Conservation (phyloP, 2,113 vertebrate genomes). For the Pseudorasbora parva region DNA sequence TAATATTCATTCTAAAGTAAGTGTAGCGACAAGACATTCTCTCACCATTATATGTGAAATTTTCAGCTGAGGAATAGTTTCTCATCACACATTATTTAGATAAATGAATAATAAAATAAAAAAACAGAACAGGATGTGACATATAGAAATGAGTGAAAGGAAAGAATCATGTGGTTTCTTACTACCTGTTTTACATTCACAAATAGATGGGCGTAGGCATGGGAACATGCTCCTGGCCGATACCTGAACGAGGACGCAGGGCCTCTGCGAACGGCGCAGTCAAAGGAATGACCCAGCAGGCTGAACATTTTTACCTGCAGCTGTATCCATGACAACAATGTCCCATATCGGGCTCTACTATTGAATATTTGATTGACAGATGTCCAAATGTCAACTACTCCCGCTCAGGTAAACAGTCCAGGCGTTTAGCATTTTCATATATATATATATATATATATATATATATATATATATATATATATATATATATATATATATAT, state of each 20-base stretch:
- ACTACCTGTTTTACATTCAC: constrained; percentile 38
- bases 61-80: not conserved
- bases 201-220: constrained; percentile 38
- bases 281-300: constrained; percentile 70
- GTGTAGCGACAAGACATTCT: not conserved
- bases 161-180: constrained; percentile 53
- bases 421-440: not conserved
- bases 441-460: too few species aligned
- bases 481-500: too few species aligned
- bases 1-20: not conserved
- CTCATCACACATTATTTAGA: not conserved
- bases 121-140: not conserved
- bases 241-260: constrained; percentile 27
- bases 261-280: constrained; percentile 18
- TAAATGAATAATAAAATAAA: not conserved
- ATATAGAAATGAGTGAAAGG: constrained; percentile 42
- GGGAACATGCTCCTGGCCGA: constrained; percentile 28
- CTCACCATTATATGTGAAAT: not conserved
- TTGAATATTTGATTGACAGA: constrained; percentile 81
- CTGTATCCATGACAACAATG: constrained; percentile 76
- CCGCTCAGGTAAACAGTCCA: constrained; percentile 56
- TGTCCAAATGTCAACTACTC: constrained; percentile 79
- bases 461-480: too few species aligned
- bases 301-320: constrained; percentile 76
- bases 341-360: constrained; percentile 70